phyloP scores from a whole-genome alignment of 1,140 invertebrate species.

The Zaprionus nigranus region DNA sequence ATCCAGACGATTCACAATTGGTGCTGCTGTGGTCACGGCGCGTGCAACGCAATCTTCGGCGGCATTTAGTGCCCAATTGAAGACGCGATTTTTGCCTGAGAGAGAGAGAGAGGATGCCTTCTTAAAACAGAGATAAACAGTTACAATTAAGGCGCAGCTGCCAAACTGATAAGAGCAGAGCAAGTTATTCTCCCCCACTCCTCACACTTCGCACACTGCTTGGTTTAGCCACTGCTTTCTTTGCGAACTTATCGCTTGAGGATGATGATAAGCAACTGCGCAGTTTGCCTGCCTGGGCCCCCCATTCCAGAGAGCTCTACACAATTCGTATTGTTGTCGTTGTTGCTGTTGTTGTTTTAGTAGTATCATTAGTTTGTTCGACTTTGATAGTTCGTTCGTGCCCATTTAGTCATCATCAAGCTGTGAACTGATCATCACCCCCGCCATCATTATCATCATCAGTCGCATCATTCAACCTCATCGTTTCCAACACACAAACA shows the following conservation, averaged over 20 bases:
- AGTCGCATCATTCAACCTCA: conserved; percentile 4
- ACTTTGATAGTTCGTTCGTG: conserved; percentile 70
- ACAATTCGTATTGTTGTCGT: not conserved
- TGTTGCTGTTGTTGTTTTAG: conserved; percentile 17
- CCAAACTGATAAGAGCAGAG: conserved; percentile 25
- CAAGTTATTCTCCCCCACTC: not conserved
- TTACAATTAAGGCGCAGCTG: conserved; percentile 19
- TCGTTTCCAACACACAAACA: conserved; percentile 56
- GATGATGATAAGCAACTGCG: conserved; percentile 47
- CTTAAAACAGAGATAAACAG: conserved; percentile 3
- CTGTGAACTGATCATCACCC: conserved; percentile 28
- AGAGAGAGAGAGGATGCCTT: not conserved
- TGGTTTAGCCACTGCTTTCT: not conserved
- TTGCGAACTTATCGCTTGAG: conserved; percentile 18
- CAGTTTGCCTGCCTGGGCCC: conserved; percentile 13
- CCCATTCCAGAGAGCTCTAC: not conserved
- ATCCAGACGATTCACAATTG: conserved; percentile 87
- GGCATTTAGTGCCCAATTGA: conserved; percentile 89
- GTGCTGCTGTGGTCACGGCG: conserved; percentile 87
- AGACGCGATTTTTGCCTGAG: conserved; percentile 86
- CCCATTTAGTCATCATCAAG: conserved; percentile 58
- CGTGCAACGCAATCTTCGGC: conserved; percentile 88
- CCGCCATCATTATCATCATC: not conserved
- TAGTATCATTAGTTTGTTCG: conserved; percentile 30
- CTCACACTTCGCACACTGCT: not conserved